A percentile compares a stretch with the other conserved stretches of the same genome.
phyloP scores from a whole-genome alignment of 2,888 invertebrate species.

The Caenorhabditis auriculariae region DNA sequence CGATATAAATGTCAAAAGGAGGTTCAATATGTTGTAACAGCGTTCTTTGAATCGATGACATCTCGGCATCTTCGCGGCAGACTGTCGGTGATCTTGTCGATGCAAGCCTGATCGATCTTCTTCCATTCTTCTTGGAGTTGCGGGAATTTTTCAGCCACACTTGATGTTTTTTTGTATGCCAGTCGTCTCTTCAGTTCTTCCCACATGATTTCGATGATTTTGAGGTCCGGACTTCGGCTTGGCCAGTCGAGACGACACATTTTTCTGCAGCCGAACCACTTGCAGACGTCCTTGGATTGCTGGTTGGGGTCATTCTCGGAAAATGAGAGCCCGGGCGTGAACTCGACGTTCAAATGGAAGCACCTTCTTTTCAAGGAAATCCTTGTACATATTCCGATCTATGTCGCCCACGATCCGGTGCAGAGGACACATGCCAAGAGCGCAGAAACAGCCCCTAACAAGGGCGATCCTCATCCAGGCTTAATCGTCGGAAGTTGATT shows the following conservation, averaged over 20 bases:
- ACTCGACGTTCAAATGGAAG: constrained; percentile 4
- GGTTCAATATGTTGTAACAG: constrained; percentile 8
- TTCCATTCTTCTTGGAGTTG: constrained; percentile 6
- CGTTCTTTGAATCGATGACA: constrained; percentile 4
- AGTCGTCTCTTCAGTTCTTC: constrained; percentile 1
- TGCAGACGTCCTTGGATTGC: neutral
- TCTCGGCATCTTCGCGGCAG: constrained; percentile 6
- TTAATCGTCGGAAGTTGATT: constrained; percentile 28
- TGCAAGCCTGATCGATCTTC: neutral
- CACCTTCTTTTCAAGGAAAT: constrained; percentile 16
- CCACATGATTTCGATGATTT: constrained; percentile 7
- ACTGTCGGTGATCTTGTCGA: constrained; percentile 2
- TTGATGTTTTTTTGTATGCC: neutral
- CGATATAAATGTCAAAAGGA: too few relatives aligned
- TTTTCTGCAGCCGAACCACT: constrained; percentile 4
- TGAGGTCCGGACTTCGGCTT: constrained; percentile 4
- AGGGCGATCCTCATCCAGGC: constrained; percentile 12
- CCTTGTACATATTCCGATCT: constrained; percentile 13
- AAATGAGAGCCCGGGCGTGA: constrained; percentile 9
- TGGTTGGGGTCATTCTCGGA: constrained; percentile 21
- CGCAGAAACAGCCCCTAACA: constrained; percentile 21
- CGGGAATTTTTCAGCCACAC: constrained; percentile 5
- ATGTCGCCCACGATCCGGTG: constrained; percentile 12
- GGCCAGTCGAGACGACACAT: constrained; percentile 8
- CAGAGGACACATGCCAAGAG: constrained; percentile 9